Conservation (phyloP, 2,797 vertebrate species). For the Dromococcyx pavoninus region DNA sequence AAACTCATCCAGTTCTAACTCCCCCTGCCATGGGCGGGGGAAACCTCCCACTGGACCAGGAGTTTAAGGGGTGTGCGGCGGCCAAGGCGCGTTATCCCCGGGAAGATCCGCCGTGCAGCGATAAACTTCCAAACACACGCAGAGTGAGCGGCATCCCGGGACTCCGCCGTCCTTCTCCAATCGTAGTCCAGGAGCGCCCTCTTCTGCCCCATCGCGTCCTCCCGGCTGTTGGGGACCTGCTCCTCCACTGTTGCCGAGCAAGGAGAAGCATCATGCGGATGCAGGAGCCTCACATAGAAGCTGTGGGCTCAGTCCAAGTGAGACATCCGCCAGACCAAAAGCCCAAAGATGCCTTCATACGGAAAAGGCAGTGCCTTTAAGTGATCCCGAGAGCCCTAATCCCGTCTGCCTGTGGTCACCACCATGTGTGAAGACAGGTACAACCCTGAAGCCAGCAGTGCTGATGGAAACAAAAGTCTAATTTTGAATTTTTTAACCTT, state of each 20-base stretch:
- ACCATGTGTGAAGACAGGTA: fast-evolving
- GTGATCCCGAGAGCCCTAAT: not conserved
- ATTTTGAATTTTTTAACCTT: not conserved
- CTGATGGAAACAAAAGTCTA: fast-evolving
- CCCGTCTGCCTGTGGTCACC: fast-evolving
- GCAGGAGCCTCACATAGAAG: no score
- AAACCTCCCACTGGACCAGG: no score
- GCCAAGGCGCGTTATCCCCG: not conserved
- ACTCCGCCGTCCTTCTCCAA: not conserved
- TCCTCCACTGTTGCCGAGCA: no score
- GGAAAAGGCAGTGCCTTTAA: no score
- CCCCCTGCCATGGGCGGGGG: no score
- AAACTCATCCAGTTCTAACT: no score
- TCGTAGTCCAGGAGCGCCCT: not conserved
- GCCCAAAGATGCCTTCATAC: not conserved
- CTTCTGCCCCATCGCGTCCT: not conserved
- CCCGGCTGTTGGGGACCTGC: no score
- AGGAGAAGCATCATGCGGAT: no score
- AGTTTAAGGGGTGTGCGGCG: not conserved
- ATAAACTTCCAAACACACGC: not conserved
- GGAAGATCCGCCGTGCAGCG: not conserved
- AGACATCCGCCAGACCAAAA: no score
- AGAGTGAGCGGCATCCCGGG: no score
- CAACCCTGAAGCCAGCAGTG: fast-evolving
- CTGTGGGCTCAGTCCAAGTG: fast-evolving